Base-by-base conservation (phyloP, 2,888 invertebrate species). In the Andricus curvator region DNA sequence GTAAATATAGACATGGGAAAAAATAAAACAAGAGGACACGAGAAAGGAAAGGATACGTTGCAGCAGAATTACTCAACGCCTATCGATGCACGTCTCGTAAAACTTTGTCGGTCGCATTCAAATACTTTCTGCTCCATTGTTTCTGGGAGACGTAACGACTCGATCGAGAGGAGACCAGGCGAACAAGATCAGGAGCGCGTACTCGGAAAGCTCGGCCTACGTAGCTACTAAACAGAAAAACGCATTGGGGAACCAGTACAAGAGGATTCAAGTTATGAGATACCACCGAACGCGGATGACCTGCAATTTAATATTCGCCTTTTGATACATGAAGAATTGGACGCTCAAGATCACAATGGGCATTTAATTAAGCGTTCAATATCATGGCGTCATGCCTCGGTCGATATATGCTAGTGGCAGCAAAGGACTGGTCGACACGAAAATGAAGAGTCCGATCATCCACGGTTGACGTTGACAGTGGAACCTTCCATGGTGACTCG, bases 281-380 rank as follows among this genome's bases (percentile, higher is more conserved):
- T 51, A 66, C 66, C 66, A 66, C 51, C 29, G 20, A 70, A 29
- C 6, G 17, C 48, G 51, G 70, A 70, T 29, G 33, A 51, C 5
- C 70, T 20, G 29, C 20, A 15, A 15, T 62, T 62, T 25, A 62
- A 62, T 62, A 29, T 29, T 11, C 20, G 6, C 51, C 33, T 84
- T 80, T 82, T 84, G 83, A 85, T 84, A 82, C 81, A 79, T 86
- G 85, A 86, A 86, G 86, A 88, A 88, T 88, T 86, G 84, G 81
- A 84, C 84, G 82, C 83, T 87, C 82, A 82, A 78, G 84, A 82
- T 76, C 84, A 91, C 89, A 90, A 91, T 91, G 88, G 87, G 83
- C 84, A 85, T 84, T 88, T 88, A 90, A 91, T 91, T 89, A 87
- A 89, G 84, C 84, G 85, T 86, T 85, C 82, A 86, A 88, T 88